These are phyloP conservation scores for Semotilus atromaculatus DNA, from an alignment of 2,797 vertebrate species.

Conservation along the genomic window DNA sequence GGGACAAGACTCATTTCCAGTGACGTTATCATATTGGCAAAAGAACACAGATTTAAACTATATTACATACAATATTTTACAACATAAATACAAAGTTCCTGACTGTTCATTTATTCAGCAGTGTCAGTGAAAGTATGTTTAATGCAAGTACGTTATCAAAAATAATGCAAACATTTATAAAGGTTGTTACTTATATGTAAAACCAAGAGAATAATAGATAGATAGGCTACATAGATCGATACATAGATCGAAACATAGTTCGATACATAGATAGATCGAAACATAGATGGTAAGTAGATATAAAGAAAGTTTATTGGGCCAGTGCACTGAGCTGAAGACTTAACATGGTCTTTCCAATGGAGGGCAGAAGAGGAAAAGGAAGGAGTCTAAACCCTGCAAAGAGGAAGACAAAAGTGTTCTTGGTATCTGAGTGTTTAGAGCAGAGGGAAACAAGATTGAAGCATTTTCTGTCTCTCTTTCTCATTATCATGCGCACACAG, in stretches of 20 bases:
- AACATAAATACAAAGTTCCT: slow-evolving; percentile 9
- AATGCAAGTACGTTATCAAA: background rate
- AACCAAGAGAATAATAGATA: background rate
- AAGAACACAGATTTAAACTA: slow-evolving; percentile 20
- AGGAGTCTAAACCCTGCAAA: slow-evolving; percentile 48
- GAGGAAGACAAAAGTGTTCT: slow-evolving; percentile 31
- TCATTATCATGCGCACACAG: background rate
- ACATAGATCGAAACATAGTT: background rate
- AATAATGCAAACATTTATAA: background rate
- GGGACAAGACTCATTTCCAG: slow-evolving; percentile 36
- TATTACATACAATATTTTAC: background rate
- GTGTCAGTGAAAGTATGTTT: background rate
- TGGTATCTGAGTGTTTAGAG: slow-evolving; percentile 43
- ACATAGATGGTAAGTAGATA: background rate
- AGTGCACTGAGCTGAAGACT: slow-evolving; percentile 44
- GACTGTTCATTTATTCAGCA: slow-evolving; percentile 13
- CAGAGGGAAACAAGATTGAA: slow-evolving; percentile 14
- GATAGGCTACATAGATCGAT: background rate
- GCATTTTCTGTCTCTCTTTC: background rate
- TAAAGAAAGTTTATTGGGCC: slow-evolving; percentile 22
- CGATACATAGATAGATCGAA: background rate
- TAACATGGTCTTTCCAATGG: slow-evolving; percentile 76
- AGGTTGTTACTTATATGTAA: background rate
- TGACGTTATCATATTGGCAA: slow-evolving; percentile 30
- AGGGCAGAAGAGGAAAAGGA: slow-evolving; percentile 84